These are phyloP conservation scores for Hydrotaea cyrtoneurina DNA, from an alignment of 2,888 invertebrate species.

Conservation along the genomic window DNA sequence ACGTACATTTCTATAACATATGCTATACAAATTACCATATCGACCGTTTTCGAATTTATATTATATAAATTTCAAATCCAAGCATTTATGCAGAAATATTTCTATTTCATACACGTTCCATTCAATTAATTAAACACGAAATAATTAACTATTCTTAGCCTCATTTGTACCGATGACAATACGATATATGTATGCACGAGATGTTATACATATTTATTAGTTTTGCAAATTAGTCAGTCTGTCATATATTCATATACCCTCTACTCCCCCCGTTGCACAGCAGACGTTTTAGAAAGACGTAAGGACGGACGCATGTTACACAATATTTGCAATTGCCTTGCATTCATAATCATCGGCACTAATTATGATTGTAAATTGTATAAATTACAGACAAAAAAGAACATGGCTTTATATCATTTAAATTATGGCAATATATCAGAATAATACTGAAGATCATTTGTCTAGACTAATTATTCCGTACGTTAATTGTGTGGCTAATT, in stretches of 20 bases:
- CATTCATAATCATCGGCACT: constrained; percentile 16
- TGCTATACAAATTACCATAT: no score
- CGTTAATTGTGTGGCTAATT: neutral
- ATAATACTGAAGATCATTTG: constrained; percentile 25
- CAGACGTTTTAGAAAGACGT: neutral
- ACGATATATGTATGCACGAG: neutral
- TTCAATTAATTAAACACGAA: constrained; percentile 32
- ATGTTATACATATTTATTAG: constrained; percentile 27
- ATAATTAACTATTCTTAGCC: constrained; percentile 39
- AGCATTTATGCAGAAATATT: neutral
- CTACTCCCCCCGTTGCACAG: neutral
- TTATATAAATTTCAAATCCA: no score
- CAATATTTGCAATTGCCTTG: constrained; percentile 13
- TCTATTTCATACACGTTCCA: neutral
- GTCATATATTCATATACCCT: neutral
- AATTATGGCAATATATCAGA: constrained; percentile 24
- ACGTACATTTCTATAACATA: no score
- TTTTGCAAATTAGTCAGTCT: constrained; percentile 38
- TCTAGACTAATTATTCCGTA: constrained; percentile 26
- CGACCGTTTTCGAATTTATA: no score
- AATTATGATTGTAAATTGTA: constrained; percentile 36
- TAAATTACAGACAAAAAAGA: constrained; percentile 5
- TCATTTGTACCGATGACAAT: neutral
- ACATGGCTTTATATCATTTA: neutral
- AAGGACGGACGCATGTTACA: neutral